Base-by-base conservation (phyloP, 2,797 vertebrate species). In the Coranthus polyacanthus region DNA sequence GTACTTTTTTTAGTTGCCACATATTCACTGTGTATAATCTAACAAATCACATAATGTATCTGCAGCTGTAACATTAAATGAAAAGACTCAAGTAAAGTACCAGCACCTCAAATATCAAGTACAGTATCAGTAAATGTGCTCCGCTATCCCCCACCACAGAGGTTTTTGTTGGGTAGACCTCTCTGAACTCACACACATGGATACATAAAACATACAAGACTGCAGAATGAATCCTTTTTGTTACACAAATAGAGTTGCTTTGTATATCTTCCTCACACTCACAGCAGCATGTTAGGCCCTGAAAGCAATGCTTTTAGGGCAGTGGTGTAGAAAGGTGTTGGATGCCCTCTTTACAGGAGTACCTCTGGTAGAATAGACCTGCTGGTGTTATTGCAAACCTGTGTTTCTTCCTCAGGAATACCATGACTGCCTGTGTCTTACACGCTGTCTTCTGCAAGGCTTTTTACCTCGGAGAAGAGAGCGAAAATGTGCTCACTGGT, bases 261-360 rank as follows among this genome's bases (percentile, higher is more conserved):
- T 80, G 37, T 80, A n/a, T 42, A 49, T 61, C 34, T 32, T 49
- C 39, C 18, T 69, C 24, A 49, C 77, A 26, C 55, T 34, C 21
- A 21, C 17, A 43, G 45, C 6, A 1, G 41, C 3, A 12, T 21
- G 71, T 64, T 43, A 21, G 42, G 16, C 42, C 39, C 56, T 64
- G 43, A 78, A 75, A 84, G 68, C 15, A 6, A 52, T 24, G 83
- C 81, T 85, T 83, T 87, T 72, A 88, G 76, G 45, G 44, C 26
- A 11, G 21, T 26, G 29, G 39, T 74, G 79, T 64, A 78, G 79
- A 82, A 81, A 78, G 83, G 75, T 66, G 82, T 72, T 43, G 63
- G 64, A 41, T 56, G 47, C 55, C 62, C 60, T 71, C 59, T 54
- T 59, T 60, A 34, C 53, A 67, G 54, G 29, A 32, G 70, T 56